Conservation (phyloP, 2,888 invertebrate genomes). For the Eupithecia insigniata region DNA sequence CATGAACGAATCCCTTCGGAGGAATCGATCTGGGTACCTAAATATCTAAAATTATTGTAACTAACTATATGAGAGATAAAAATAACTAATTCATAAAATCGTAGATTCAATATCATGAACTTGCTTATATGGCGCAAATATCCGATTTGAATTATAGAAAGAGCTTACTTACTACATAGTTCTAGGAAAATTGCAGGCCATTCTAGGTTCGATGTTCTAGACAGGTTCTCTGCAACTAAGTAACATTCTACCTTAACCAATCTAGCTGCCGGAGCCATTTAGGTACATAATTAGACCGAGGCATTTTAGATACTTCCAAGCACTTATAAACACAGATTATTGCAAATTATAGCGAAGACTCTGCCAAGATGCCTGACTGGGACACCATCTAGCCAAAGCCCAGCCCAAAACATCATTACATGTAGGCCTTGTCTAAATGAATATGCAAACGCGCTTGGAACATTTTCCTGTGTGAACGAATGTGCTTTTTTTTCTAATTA, state of each 20-base stretch:
- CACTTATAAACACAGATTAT: not conserved
- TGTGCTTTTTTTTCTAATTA: no score
- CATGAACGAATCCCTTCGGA: no score
- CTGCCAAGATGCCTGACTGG: not conserved
- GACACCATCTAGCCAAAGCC: not conserved
- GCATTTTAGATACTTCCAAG: not conserved
- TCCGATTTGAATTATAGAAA: not conserved
- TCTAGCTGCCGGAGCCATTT: not conserved
- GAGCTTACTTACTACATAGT: slow-evolving; percentile 17
- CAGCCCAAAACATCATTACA: not conserved
- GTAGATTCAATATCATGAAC: not conserved
- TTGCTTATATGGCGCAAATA: not conserved
- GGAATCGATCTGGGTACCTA: no score
- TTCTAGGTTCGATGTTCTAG: slow-evolving; percentile 18
- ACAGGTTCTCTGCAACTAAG: slow-evolving; percentile 18
- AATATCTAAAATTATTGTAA: no score
- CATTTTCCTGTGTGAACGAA: not conserved
- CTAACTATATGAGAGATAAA: no score
- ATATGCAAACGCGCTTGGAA: not conserved
- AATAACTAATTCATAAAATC: not conserved
- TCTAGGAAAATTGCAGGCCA: slow-evolving; percentile 21
- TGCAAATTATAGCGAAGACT: not conserved
- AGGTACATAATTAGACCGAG: not conserved
- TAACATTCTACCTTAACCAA: not conserved
- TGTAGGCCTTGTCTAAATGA: not conserved